Base-by-base conservation (phyloP, 2,113 vertebrate species). In the Pelecanus crispus region DNA sequence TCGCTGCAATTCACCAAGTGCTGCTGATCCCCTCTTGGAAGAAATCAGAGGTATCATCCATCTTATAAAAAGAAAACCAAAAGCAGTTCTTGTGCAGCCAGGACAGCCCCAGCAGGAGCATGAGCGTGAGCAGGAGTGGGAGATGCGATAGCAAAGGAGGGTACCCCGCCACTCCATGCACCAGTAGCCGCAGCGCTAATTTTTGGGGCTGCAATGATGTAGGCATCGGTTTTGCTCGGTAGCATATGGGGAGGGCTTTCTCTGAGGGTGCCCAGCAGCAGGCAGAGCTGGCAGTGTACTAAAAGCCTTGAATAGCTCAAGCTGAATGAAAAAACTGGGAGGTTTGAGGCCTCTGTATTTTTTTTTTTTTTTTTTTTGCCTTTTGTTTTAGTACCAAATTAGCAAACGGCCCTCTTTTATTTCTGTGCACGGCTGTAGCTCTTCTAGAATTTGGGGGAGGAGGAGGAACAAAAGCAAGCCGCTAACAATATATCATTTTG, bases 131-230 rank as follows among this genome's bases (percentile, higher is more conserved):
- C n/a, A n/a, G n/a, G n/a, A n/a, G n/a, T n/a, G 1, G 72, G 32
- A 63, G 55, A 32, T 32, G 67, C 4, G 8, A 12, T 40, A 26
- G 16, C 38, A 5, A 34, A 21, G 78, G 72, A 53, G 44, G 21
- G 22, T 5, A 1, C 4, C 0, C 40, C 11, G 11, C 22, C 28
- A 1, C 34, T 14, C 38, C 34, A 0, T 2, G 16, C 36, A 7
- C 2, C 1, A 20, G 24, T 2, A 36, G 38, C 66, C 6, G 1
- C 38, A 5, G 12, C 6, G 6, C 29, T 42, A 0, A 18, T 24
- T 58, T 38, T n/a, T 0, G 2, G 49, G 53, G 16, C 40, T 9
- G 7, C 5, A 6, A 6, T 6, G 29, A 14, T 17, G 56, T 7
- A 22, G n/a, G 40, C 67, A 59, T 53, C 2, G 0, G 8, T 36